Conservation (phyloP, 2,797 vertebrate genomes). For the Takifugu ocellatus region DNA sequence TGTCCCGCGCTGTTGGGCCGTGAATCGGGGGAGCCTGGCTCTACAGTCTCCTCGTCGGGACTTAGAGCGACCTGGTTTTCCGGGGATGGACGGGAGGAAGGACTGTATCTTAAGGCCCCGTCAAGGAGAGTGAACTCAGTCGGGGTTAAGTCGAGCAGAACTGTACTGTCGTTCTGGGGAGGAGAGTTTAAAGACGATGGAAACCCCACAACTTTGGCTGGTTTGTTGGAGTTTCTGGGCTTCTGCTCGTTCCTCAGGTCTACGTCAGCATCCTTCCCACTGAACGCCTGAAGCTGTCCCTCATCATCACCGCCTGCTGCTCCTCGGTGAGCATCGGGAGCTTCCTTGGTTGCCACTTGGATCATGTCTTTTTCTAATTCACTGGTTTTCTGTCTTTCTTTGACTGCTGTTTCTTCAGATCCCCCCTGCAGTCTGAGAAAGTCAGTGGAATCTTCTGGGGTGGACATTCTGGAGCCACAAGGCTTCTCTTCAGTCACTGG, state of each 20-base stretch:
- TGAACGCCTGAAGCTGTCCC: not conserved
- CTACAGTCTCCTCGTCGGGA: conserved; percentile 81
- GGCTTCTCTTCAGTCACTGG: conserved; percentile 29
- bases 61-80: conserved; percentile 76
- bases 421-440: conserved; percentile 61
- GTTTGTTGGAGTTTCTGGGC: conserved; percentile 36
- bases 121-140: conserved; percentile 76
- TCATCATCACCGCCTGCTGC: conserved; percentile 40
- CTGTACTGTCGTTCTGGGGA: conserved; percentile 71
- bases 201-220: conserved; percentile 65
- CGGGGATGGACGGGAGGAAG: conserved; percentile 57
- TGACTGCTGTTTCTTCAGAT: conserved; percentile 22
- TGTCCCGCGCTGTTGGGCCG: conserved; percentile 79
- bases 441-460: conserved; percentile 75
- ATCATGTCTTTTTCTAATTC: conserved; percentile 34
- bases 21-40: conserved; percentile 75
- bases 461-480: conserved; percentile 71
- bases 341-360: conserved; percentile 12
- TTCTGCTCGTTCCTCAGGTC: conserved; percentile 48
- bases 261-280: conserved; percentile 23
- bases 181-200: conserved; percentile 63
- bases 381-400: conserved; percentile 22
- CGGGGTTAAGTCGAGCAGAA: conserved; percentile 79
- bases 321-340: conserved; percentile 9
- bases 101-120: conserved; percentile 70